phyloP scores from a whole-genome alignment of 2,888 invertebrate species.

The Acronicta psi region DNA sequence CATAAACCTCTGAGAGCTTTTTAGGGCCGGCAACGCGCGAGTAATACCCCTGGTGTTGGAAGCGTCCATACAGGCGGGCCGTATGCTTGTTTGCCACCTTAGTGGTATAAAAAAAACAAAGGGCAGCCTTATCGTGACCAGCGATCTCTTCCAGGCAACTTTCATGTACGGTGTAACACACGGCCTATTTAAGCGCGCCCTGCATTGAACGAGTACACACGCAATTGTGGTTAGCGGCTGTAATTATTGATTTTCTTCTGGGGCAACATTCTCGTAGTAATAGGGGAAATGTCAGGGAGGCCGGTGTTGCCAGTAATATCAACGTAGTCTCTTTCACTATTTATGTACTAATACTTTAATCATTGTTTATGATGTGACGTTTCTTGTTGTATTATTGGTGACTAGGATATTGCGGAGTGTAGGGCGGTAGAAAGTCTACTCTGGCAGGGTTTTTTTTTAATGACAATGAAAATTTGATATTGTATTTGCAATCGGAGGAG shows the following conservation, averaged over 20 bases:
- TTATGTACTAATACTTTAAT: conserved; percentile 32
- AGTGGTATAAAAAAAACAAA: no score
- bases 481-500: no score
- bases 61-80: no score
- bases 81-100: no score
- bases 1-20: no score
- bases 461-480: no score
- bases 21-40: no score
- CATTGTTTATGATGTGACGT: conserved; percentile 38
- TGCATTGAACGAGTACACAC: conserved; percentile 59
- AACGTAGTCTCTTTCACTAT: conserved; percentile 32
- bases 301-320: conserved; percentile 38
- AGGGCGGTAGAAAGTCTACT: no score
- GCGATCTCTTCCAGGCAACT: no score
- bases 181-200: conserved; percentile 56
- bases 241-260: conserved; percentile 73
- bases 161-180: conserved; percentile 57
- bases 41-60: no score
- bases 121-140: no score
- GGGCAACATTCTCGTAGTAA: conserved; percentile 60
- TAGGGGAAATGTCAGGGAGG: conserved; percentile 48
- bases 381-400: conserved; percentile 12
- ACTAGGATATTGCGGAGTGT: conserved; percentile 1
- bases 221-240: conserved; percentile 66
- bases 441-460: no score